Conservation (phyloP, 1,140 invertebrate species). For the Cardiocondyla obscurior region DNA sequence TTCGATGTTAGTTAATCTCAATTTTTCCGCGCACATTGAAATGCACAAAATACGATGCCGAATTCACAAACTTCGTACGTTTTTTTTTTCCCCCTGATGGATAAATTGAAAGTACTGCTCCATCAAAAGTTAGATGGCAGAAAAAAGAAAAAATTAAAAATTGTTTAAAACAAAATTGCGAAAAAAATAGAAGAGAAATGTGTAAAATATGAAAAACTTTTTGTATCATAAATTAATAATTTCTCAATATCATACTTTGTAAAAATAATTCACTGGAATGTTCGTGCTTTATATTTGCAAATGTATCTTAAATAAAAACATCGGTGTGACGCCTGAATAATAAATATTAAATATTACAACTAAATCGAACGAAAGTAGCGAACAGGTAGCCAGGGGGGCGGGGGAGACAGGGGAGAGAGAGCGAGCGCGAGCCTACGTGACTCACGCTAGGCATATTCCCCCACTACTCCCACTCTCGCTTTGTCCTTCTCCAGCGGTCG, state of each 20-base stretch:
- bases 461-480: too few species aligned
- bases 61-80: background rate
- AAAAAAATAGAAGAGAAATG: background rate
- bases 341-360: too few species aligned
- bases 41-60: background rate
- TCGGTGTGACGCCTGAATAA: too few species aligned
- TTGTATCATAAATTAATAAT: background rate
- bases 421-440: too few species aligned
- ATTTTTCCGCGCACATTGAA: background rate
- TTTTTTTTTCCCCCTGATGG: background rate
- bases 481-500: too few species aligned
- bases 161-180: too few species aligned
- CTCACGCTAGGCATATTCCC: too few species aligned
- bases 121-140: slow-evolving; percentile 21
- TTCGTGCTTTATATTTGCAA: background rate
- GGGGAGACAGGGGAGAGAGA: too few species aligned
- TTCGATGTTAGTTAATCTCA: background rate
- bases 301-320: too few species aligned
- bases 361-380: too few species aligned
- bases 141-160: background rate
- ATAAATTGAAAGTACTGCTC: background rate
- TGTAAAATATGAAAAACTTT: background rate
- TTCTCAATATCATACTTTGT: background rate
- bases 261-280: background rate
- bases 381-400: too few species aligned